Evolutionary conservation across 2,888 invertebrate species (phyloP).

Genomic region (Eretmocerus hayati): DNA sequence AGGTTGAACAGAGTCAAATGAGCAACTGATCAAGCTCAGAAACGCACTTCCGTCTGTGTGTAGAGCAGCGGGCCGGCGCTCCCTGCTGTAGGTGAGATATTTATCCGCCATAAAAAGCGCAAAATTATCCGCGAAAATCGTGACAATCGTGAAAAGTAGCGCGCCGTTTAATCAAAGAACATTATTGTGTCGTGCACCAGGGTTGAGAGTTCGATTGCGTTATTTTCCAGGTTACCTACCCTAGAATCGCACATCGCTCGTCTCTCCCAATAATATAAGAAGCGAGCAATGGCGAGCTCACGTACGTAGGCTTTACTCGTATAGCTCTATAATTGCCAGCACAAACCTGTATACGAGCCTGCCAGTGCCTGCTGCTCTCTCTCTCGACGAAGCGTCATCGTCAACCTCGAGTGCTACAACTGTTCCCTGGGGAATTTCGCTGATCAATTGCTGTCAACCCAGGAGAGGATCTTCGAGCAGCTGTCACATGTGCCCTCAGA

Average conservation of each 20-base stretch:
- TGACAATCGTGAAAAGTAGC: neutral
- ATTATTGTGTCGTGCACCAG: too few species aligned
- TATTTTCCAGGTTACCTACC: too few species aligned
- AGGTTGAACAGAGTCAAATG: neutral
- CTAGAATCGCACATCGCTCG: too few species aligned
- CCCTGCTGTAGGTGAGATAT: constrained; percentile 11
- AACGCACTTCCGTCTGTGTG: neutral
- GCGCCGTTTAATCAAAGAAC: too few species aligned
- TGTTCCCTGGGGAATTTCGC: too few species aligned
- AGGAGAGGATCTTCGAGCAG: too few species aligned
- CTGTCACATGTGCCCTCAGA: too few species aligned
- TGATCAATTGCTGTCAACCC: too few species aligned
- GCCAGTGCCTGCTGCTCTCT: neutral
- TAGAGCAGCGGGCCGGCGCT: neutral
- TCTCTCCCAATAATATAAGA: too few species aligned
- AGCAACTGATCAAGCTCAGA: neutral
- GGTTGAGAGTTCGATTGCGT: too few species aligned
- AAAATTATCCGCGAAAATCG: constrained; percentile 1
- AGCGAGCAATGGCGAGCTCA: neutral
- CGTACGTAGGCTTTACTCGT: neutral
- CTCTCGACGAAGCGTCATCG: neutral
- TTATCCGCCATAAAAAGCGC: neutral
- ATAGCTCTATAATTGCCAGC: neutral
- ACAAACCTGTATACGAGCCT: neutral
- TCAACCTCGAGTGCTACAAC: too few species aligned